A percentile compares a stretch with the other conserved stretches of the same genome.
phyloP scores from a whole-genome alignment of 2,888 invertebrate genomes.

The Drosophila pegasa region DNA sequence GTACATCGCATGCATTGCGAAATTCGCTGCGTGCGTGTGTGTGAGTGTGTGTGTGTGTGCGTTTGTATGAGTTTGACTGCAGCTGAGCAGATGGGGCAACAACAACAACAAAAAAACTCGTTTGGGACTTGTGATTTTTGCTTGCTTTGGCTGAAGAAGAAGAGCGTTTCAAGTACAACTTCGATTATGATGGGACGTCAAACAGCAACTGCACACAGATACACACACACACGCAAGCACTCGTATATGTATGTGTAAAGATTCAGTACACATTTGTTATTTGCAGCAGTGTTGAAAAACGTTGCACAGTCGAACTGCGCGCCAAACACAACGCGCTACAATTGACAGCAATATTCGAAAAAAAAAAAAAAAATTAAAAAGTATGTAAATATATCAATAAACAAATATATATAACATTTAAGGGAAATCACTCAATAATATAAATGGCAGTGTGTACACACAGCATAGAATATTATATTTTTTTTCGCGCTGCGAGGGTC shows the following conservation, averaged over 20 bases:
- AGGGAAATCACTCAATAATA: constrained; percentile 2
- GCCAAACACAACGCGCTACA: constrained; percentile 36
- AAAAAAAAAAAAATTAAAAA: not conserved
- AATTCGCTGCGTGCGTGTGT: constrained; percentile 22
- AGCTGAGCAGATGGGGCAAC: constrained; percentile 35
- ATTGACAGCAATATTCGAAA: not conserved
- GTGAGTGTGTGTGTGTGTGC: constrained; percentile 7
- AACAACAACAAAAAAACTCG: constrained; percentile 52
- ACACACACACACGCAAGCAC: constrained; percentile 4
- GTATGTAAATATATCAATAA: not conserved
- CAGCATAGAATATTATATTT: constrained; percentile 26
- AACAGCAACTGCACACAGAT: constrained; percentile 22
- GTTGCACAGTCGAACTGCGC: constrained; percentile 29
- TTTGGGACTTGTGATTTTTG: constrained; percentile 59
- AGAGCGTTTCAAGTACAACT: constrained; percentile 40
- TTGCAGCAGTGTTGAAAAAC: constrained; percentile 46
- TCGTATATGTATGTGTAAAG: constrained; percentile 3
- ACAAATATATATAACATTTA: not conserved
- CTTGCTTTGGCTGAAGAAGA: constrained; percentile 26
- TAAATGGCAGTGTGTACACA: constrained; percentile 24
- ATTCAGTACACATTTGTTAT: constrained; percentile 28
- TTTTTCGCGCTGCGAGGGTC: constrained; percentile 34
- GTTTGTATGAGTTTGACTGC: constrained; percentile 26
- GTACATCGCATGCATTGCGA: constrained; percentile 49
- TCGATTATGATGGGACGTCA: constrained; percentile 46